A percentile compares a stretch with the other conserved stretches of the same genome.
These are phyloP conservation scores for Caenorhabditis sp. DNA, from an alignment of 2,888 invertebrate genomes.

Conservation along the genomic window DNA sequence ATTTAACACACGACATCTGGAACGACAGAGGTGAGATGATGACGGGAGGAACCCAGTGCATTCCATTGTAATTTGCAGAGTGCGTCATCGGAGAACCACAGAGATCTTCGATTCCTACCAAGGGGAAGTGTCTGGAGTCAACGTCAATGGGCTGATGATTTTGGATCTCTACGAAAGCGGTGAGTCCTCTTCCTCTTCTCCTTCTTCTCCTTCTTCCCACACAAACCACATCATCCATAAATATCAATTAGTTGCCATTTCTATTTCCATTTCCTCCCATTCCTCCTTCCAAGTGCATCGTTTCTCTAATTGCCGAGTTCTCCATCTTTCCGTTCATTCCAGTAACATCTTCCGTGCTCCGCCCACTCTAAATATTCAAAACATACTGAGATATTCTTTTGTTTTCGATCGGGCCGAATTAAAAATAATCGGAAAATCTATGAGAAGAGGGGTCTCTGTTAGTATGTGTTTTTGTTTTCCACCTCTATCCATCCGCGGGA, in stretches of 20 bases:
- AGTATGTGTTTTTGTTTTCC: constrained; percentile 14
- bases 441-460: not conserved
- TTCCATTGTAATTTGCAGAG: constrained; percentile 11
- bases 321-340: constrained; percentile 19
- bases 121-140: constrained; percentile 79
- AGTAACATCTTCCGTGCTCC: not conserved
- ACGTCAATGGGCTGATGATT: constrained; percentile 79
- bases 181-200: constrained; percentile 40
- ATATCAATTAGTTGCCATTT: constrained; percentile 43
- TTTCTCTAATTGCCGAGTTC: constrained; percentile 30
- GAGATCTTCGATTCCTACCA: constrained; percentile 77
- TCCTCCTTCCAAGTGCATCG: not conserved
- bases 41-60: constrained; percentile 4
- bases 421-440: not conserved
- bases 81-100: constrained; percentile 39
- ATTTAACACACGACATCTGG: constrained; percentile 73
- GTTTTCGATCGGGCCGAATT: not conserved
- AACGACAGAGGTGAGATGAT: constrained; percentile 9
- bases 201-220: constrained; percentile 9
- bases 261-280: constrained; percentile 19
- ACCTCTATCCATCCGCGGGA: not conserved
- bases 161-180: constrained; percentile 79
- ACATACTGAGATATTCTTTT: constrained; percentile 38
- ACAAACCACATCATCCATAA: constrained; percentile 36
- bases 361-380: constrained; percentile 14